A percentile compares a stretch with the other conserved stretches of the same genome.
phyloP scores from a whole-genome alignment of 2,888 invertebrate genomes.

The Eurytoma adleriae region DNA sequence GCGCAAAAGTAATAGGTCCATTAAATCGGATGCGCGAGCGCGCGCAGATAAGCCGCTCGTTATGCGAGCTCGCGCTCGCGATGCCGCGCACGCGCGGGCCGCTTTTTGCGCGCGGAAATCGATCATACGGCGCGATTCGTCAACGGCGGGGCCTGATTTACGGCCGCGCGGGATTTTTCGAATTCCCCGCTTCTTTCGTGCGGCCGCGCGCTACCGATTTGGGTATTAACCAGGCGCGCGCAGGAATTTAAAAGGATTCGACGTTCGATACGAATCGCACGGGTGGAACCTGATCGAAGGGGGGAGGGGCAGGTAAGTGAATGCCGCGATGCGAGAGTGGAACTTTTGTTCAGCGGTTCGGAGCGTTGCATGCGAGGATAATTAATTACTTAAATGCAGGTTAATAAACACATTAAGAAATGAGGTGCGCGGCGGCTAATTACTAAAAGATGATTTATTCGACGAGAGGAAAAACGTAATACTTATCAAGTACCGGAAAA shows the following conservation, averaged over 20 bases:
- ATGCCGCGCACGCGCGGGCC: slow-evolving; percentile 23
- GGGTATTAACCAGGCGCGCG: too few relatives aligned
- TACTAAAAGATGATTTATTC: background rate
- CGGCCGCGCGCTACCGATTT: too few relatives aligned
- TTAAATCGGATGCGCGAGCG: slow-evolving; percentile 23
- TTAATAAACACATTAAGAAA: slow-evolving; percentile 16
- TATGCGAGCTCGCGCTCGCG: background rate
- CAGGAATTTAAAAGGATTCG: too few relatives aligned
- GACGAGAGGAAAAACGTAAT: background rate
- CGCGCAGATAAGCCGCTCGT: background rate
- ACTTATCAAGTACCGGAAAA: slow-evolving; percentile 1
- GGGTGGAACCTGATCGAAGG: background rate
- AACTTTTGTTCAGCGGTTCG: too few relatives aligned
- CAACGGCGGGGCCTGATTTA: slow-evolving; percentile 30
- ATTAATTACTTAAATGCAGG: background rate
- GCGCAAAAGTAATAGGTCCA: slow-evolving; percentile 56
- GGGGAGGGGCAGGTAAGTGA: too few relatives aligned
- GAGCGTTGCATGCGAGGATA: too few relatives aligned
- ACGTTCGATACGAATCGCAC: too few relatives aligned
- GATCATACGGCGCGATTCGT: slow-evolving; percentile 44
- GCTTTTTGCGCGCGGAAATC: slow-evolving; percentile 23
- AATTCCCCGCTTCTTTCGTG: background rate
- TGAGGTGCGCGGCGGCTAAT: background rate
- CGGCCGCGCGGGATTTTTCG: background rate
- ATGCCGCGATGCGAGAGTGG: too few relatives aligned